phyloP scores from a whole-genome alignment of 1,140 invertebrate genomes.

The Bombus pyrosoma region DNA sequence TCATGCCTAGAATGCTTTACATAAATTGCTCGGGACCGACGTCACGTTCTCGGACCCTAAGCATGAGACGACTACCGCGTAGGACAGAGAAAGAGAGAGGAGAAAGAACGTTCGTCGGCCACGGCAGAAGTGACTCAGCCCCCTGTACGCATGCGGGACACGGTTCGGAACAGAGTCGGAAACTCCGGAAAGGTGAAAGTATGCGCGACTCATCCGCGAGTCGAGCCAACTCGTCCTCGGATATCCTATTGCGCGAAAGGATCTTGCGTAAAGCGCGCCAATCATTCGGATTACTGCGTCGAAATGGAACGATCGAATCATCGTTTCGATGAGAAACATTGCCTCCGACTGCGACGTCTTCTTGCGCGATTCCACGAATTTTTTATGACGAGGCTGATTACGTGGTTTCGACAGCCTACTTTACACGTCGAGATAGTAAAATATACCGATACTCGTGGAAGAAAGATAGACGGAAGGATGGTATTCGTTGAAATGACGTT shows the following conservation, averaged over 20 bases:
- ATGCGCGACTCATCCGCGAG: slow-evolving; percentile 52
- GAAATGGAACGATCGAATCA: not conserved
- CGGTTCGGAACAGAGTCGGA: slow-evolving; percentile 34
- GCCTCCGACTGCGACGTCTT: not conserved
- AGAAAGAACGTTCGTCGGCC: slow-evolving; percentile 52
- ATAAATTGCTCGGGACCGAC: slow-evolving; percentile 79
- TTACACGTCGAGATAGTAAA: not conserved
- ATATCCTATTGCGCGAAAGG: slow-evolving; percentile 49
- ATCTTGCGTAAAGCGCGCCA: not conserved
- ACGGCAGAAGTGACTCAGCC: slow-evolving; percentile 61
- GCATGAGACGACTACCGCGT: slow-evolving; percentile 33
- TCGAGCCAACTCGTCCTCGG: slow-evolving; percentile 6
- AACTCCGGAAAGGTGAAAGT: slow-evolving; percentile 63
- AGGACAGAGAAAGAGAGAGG: slow-evolving; percentile 28
- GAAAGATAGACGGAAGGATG: not conserved
- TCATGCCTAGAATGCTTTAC: slow-evolving; percentile 80
- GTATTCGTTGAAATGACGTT: slow-evolving; percentile 2
- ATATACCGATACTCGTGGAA: not conserved
- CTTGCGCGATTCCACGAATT: not conserved
- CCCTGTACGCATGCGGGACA: slow-evolving; percentile 44
- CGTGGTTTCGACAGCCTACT: no score
- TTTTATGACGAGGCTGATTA: not conserved
- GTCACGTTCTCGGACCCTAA: slow-evolving; percentile 71
- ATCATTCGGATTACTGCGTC: not conserved
- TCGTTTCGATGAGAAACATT: not conserved